Evolutionary conservation across 2,888 invertebrate species (phyloP).

Genomic region (Papilio gigon): DNA sequence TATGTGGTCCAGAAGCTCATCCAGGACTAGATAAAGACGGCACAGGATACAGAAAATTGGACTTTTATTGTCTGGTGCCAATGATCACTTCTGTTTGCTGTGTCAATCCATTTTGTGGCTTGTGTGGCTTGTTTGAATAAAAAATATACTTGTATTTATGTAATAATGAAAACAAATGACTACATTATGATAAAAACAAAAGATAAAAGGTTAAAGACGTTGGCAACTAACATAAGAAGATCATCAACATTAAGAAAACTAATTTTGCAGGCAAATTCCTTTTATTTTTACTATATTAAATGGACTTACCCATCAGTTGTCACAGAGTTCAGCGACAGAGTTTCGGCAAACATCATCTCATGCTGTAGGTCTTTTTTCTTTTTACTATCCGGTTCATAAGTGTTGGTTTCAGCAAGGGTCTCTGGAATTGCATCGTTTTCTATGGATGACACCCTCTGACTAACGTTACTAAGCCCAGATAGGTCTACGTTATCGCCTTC

Average conservation of each 20-base stretch:
- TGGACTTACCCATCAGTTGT: slow-evolving; percentile 80
- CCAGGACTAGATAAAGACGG: too few relatives aligned
- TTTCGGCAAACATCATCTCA: slow-evolving; percentile 79
- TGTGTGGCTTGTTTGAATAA: background rate
- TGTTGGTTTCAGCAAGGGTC: slow-evolving; percentile 43
- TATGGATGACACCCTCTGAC: slow-evolving; percentile 59
- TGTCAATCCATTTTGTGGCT: too few relatives aligned
- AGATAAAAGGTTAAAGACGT: slow-evolving; percentile 33
- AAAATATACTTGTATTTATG: background rate
- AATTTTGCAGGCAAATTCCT: slow-evolving; percentile 27
- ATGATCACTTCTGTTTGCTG: too few relatives aligned
- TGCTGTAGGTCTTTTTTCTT: slow-evolving; percentile 50
- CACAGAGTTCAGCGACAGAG: slow-evolving; percentile 80
- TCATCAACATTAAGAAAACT: too few relatives aligned
- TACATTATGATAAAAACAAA: background rate
- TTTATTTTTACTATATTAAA: slow-evolving; percentile 44
- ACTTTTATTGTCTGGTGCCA: too few relatives aligned
- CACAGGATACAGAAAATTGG: too few relatives aligned
- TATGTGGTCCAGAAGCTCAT: background rate
- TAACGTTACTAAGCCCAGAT: slow-evolving; percentile 75
- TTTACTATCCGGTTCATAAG: slow-evolving; percentile 46
- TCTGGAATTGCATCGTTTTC: slow-evolving; percentile 50
- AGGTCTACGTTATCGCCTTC: slow-evolving; percentile 66
- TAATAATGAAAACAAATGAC: slow-evolving; percentile 5
- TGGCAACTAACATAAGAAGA: slow-evolving; percentile 15